Evolutionary conservation across 2,113 vertebrate genomes (phyloP), one percentile per base, ranked within the genome.

Genomic region (Gymnorhina tibicen): DNA sequence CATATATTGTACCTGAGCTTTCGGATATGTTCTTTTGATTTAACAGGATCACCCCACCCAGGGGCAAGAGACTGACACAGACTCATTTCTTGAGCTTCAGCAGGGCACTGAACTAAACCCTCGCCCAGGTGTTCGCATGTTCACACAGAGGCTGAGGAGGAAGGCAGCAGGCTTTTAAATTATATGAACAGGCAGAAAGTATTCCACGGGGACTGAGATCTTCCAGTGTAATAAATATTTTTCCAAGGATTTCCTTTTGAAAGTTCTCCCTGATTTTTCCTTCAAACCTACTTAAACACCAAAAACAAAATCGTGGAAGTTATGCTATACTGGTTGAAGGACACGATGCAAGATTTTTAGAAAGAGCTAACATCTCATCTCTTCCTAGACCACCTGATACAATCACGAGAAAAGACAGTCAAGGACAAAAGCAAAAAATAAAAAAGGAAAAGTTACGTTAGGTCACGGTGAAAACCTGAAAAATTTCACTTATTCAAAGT

Each of bases 121-220:
- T 10, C 1, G 1, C 16, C 24, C n/a, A 30, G 13, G 6, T 24
- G 16, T 10, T 44, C 1, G 0, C 30, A 3, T 16, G 23, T 3
- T 69, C 70, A 30, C 5, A 0, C 15, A 5, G 0, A 26, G 39
- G 39, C 32, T 67, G 32, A 82, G 28, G 30, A 52, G 11, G 23
- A 78, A 53, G 20, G 11, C 42, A 41, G 47, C 37, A 50, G 19
- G 13, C 7, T 75, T 73, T 73, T 33, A 77, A 80, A 53, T 5
- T 0, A 16, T 19, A 30, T 0, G 2, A 82, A 64, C 17, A 32
- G 13, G 32, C n/a, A 75, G 42, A 85, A 88, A 55, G 16, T 11
- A 39, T 56, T 35, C 13, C 30, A 32, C 5, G 17, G 4, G 8
- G 16, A 56, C 27, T 63, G 53, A 70, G 23, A 55, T 19, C 39